Base-by-base conservation (phyloP, 2,888 invertebrate genomes). In the Sarcophaga subvicina region DNA sequence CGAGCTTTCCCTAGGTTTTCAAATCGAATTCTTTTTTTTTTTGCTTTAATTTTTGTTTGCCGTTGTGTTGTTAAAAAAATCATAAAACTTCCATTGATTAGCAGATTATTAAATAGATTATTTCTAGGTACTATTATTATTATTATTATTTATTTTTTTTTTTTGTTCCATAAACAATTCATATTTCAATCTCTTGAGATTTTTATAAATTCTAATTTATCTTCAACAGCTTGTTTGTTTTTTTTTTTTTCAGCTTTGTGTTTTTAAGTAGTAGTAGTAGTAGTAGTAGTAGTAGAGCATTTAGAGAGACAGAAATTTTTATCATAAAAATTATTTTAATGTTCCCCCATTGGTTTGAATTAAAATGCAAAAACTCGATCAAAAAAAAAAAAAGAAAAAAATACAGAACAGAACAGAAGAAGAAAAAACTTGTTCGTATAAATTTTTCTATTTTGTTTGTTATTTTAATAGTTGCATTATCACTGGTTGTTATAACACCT, bases 401-500 rank as follows among this genome's bases (percentile, higher is more conserved):
- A 78, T 45, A n/a, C 1, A 60, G 37, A 37, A 37, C 1, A 60
- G 37, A 37, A 37, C 8, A 37, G 10, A 37, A 37, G 37, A 10
- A 78, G 45, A 72, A 62, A 83, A 78, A 45, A 67, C 59, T 63
- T 66, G 27, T 49, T 37, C 11, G 60, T 62, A 45, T 67, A 25
- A 27, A 25, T 62, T 66, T 66, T 64, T 60, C 22, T 73, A 5
- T 73, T 37, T 54, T 49, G 14, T 76, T 73, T 78, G 70, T 71
- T 79, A 82, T 79, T 75, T 75, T 71, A 80, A 82, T 76, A 82
- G 75, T 82, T 71, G 79, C 75, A 86, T 82, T 86, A 86, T 83
- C 82, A 80, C 82, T 60, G 83, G 73, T 83, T 69, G 82, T 80
- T 83, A 73, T 83, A 83, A 83, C 83, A 86, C 83, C 86, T 86